Evolutionary conservation across 1,140 invertebrate species (phyloP).

Genomic region (Papilio glaucus): DNA sequence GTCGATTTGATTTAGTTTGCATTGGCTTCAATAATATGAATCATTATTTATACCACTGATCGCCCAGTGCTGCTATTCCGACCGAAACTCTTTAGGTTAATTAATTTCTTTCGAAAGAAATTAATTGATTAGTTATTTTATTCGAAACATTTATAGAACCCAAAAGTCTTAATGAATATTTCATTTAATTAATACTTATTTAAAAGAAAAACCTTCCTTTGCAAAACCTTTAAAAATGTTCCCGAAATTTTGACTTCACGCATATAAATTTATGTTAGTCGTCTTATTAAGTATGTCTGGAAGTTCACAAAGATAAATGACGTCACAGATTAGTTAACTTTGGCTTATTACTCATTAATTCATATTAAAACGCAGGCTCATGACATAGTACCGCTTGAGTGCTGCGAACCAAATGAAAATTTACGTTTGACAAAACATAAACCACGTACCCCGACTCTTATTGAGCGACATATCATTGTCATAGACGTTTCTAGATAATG

Average conservation of each 20-base stretch:
- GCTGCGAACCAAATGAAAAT: slow-evolving; percentile 9
- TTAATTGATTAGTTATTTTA: no score
- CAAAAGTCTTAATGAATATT: no score
- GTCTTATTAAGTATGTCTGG: not conserved
- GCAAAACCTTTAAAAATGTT: no score
- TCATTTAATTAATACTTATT: no score
- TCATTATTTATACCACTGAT: no score
- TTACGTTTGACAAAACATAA: slow-evolving; percentile 14
- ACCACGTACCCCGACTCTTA: slow-evolving; percentile 3
- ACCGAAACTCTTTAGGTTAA: no score
- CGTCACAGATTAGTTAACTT: not conserved
- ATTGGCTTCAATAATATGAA: no score
- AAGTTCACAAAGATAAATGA: slow-evolving; percentile 10
- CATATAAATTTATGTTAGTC: not conserved
- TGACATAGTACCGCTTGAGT: slow-evolving; percentile 20
- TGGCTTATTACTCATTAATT: slow-evolving; percentile 12
- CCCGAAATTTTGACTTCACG: not conserved
- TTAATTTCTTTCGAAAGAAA: no score
- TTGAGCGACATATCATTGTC: not conserved
- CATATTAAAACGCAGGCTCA: slow-evolving; percentile 16
- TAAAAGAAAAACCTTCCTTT: no score
- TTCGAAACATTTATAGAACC: no score
- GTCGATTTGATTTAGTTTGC: no score
- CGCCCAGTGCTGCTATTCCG: no score
- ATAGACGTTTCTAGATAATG: slow-evolving; percentile 5